These are phyloP conservation scores for Gnathonemus longibarbis DNA, from an alignment of 2,113 vertebrate species.

Conservation along the genomic window DNA sequence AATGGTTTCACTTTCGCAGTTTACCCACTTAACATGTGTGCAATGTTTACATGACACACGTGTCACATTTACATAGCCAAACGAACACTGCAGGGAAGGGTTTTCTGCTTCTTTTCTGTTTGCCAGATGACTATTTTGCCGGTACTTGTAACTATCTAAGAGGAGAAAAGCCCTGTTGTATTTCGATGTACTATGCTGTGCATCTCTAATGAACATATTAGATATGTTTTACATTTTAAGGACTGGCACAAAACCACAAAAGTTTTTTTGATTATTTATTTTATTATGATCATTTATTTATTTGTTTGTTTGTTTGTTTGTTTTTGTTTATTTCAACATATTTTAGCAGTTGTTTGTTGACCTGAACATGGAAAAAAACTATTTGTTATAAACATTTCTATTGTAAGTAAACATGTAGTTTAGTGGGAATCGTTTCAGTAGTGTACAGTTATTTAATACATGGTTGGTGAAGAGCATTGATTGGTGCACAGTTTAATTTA, in stretches of 20 bases:
- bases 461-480: constrained; percentile 61
- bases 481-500: constrained; percentile 45
- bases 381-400: constrained; percentile 62
- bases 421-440: constrained; percentile 69
- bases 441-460: constrained; percentile 60
- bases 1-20: neutral
- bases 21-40: neutral
- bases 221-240: neutral
- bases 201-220: neutral
- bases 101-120: neutral
- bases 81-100: constrained; percentile 16
- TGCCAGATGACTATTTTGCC: neutral
- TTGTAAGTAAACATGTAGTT: constrained; percentile 65
- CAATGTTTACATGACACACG: neutral
- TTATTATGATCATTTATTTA: neutral
- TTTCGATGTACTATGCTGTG: neutral
- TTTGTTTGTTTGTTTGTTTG: neutral
- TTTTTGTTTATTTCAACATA: constrained; percentile 40
- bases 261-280: neutral
- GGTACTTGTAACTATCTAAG: neutral
- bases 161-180: neutral
- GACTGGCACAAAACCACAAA: neutral
- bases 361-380: constrained; percentile 49
- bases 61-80: neutral
- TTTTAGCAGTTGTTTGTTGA: constrained; percentile 78